Conservation (phyloP, 2,888 invertebrate species). For the Tanytarsus gracilentus region DNA sequence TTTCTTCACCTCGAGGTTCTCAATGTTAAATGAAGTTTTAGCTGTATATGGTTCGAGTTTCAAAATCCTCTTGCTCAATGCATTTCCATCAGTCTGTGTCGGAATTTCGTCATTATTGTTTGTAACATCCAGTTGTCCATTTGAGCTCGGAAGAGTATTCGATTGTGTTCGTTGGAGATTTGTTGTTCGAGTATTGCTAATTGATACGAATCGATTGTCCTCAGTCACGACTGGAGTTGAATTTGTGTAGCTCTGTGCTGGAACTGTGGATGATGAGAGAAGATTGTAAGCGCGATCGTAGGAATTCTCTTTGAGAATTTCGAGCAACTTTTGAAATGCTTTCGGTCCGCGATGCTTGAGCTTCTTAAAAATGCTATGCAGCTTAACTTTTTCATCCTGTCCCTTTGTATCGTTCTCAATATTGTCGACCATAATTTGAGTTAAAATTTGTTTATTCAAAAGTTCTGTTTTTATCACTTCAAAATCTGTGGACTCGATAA, state of each 20-base stretch:
- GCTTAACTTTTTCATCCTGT: background rate
- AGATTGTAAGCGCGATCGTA: background rate
- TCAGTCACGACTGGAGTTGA: background rate
- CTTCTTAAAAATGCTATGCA: background rate
- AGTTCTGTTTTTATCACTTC: background rate
- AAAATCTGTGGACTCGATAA: background rate
- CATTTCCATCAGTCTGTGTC: background rate
- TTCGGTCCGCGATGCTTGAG: conserved; percentile 9
- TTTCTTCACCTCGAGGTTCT: conserved; percentile 33
- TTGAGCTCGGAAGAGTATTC: too few relatives aligned
- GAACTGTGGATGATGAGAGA: background rate
- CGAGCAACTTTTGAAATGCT: conserved; percentile 12
- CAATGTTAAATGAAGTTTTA: background rate
- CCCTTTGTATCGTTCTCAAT: background rate
- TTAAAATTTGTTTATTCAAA: background rate
- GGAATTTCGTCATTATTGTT: background rate
- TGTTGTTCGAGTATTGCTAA: background rate
- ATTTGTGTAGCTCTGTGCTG: background rate
- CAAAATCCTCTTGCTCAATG: background rate
- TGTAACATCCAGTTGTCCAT: background rate
- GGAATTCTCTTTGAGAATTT: conserved; percentile 1
- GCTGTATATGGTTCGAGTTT: conserved; percentile 6
- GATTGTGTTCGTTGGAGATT: too few relatives aligned
- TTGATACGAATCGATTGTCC: background rate
- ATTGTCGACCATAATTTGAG: background rate